These are phyloP conservation scores for Euwallacea similis DNA, from an alignment of 1,140 invertebrate genomes.

Conservation along the genomic window DNA sequence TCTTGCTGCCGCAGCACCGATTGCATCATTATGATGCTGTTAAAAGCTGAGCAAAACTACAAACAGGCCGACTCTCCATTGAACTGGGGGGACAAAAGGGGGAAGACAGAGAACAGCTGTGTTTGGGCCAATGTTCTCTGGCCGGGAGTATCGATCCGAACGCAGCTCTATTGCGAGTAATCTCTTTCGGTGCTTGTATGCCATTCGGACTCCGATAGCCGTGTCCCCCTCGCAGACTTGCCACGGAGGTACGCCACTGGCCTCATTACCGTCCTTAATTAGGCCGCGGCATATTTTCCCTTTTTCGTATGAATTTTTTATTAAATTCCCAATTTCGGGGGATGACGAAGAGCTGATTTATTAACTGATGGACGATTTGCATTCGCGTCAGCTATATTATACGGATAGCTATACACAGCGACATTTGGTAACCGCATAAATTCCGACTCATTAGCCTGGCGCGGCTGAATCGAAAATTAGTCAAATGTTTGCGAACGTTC, in stretches of 20 bases:
- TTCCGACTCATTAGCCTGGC: slow-evolving; percentile 1
- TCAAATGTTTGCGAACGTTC: slow-evolving; percentile 13
- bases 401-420: neutral
- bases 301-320: too few relatives aligned
- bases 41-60: neutral
- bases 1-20: neutral
- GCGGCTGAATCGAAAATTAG: slow-evolving; percentile 9
- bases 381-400: neutral
- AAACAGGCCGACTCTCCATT: neutral
- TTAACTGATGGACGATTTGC: neutral
- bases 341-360: neutral
- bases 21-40: neutral
- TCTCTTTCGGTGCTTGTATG: neutral
- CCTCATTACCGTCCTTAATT: too few relatives aligned
- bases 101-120: slow-evolving; percentile 3
- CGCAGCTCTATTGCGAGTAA: neutral
- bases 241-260: too few relatives aligned
- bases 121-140: slow-evolving; percentile 1
- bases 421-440: slow-evolving; percentile 18
- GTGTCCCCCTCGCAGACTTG: too few relatives aligned
- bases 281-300: too few relatives aligned
- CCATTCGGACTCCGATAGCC: too few relatives aligned
- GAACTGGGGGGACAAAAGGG: neutral
- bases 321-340: too few relatives aligned
- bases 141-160: neutral